Conservation (phyloP, 2,797 vertebrate species). For the Pipistrellus kuhlii region DNA sequence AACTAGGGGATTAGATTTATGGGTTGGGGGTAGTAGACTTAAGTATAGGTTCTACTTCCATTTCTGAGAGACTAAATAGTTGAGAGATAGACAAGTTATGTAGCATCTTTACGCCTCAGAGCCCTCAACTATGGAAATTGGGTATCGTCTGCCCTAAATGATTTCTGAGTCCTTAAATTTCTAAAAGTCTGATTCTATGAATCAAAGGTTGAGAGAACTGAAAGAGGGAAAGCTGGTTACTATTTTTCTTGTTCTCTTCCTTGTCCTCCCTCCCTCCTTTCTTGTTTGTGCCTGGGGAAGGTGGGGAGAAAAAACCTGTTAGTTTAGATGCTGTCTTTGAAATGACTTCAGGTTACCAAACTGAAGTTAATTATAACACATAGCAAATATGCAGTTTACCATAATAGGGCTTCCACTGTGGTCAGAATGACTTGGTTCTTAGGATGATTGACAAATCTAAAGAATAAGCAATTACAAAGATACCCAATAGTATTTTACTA, state of each 20-base stretch:
- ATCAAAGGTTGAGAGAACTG: background rate
- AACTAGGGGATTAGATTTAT: background rate
- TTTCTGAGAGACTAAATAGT: background rate
- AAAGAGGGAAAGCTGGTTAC: background rate
- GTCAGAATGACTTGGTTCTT: background rate
- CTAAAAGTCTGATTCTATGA: slow-evolving; percentile 24
- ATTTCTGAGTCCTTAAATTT: background rate
- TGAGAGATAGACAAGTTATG: background rate
- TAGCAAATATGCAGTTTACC: background rate
- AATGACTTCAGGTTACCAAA: background rate
- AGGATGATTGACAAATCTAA: background rate
- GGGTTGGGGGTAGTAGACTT: background rate
- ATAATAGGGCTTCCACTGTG: background rate
- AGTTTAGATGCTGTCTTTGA: slow-evolving; percentile 3
- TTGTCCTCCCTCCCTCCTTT: background rate
- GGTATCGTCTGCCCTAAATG: background rate
- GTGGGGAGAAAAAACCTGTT: background rate
- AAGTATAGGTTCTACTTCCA: background rate
- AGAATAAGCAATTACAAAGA: slow-evolving; percentile 35
- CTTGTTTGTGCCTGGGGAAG: background rate
- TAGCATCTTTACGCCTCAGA: background rate
- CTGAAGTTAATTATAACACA: background rate
- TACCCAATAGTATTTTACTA: background rate
- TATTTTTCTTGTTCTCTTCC: background rate
- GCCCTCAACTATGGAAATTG: background rate